Evolutionary conservation across 1,140 invertebrate species (phyloP).

Genomic region (Harpegnathos saltator): DNA sequence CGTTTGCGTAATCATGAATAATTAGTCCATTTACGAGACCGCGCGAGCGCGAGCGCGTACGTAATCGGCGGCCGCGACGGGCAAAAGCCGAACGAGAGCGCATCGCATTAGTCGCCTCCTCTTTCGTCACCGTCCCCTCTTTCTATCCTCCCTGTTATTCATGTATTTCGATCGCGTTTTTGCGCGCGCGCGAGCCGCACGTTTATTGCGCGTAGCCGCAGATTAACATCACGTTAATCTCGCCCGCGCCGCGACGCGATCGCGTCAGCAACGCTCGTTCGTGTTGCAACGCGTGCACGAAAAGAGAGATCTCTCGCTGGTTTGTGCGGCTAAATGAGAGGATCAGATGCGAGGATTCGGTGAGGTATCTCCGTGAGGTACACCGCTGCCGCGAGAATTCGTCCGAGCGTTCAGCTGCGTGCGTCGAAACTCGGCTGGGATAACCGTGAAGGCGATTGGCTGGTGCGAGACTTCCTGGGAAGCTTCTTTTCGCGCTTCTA

Average conservation of each 20-base stretch:
- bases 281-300: too few relatives aligned
- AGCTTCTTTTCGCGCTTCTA: too few relatives aligned
- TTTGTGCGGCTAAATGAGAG: too few relatives aligned
- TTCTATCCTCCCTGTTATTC: conserved; percentile 82
- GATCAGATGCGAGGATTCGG: too few relatives aligned
- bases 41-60: conserved; percentile 24
- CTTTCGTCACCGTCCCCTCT: too few relatives aligned
- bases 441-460: too few relatives aligned
- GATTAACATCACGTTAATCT: conserved; percentile 80
- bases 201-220: conserved; percentile 79
- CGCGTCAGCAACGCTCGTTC: conserved; percentile 67
- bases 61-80: conserved; percentile 56
- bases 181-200: conserved; percentile 65
- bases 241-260: conserved; percentile 65
- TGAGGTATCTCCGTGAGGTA: too few relatives aligned
- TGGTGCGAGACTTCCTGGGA: too few relatives aligned
- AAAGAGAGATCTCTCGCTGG: too few relatives aligned
- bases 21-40: conserved; percentile 80
- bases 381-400: too few relatives aligned
- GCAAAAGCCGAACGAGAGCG: conserved; percentile 50
- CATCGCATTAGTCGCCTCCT: conserved; percentile 79
- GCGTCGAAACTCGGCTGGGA: too few relatives aligned
- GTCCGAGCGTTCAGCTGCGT: too few relatives aligned
- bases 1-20: conserved; percentile 78
- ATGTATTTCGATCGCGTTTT: conserved; percentile 83